phyloP scores from a whole-genome alignment of 2,113 vertebrate genomes.

The Oxygymnocypris stewartii region DNA sequence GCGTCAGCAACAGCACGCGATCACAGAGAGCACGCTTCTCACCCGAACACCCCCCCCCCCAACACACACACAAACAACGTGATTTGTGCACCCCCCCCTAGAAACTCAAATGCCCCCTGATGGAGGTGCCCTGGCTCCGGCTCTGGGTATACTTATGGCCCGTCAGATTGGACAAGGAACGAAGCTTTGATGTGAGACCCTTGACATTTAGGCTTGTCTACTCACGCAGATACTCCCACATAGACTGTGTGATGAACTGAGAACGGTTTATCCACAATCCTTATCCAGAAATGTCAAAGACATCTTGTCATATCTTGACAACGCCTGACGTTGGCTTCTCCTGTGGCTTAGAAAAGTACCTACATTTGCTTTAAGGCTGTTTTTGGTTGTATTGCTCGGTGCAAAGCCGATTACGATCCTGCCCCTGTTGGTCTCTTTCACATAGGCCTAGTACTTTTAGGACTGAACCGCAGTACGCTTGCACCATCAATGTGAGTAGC shows the following conservation, averaged over 20 bases:
- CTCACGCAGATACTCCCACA: not conserved
- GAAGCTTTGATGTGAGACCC: slow-evolving; percentile 36
- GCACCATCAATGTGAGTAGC: not conserved
- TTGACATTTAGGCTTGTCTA: slow-evolving; percentile 46
- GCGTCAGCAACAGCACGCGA: too few species aligned
- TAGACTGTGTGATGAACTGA: slow-evolving; percentile 23
- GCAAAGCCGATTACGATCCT: not conserved
- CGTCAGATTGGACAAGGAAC: not conserved
- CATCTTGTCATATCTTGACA: slow-evolving; percentile 16
- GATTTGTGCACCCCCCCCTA: too few species aligned
- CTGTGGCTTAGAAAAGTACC: not conserved
- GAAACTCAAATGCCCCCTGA: too few species aligned
- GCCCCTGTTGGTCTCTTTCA: not conserved
- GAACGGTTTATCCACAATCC: not conserved
- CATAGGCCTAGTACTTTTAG: not conserved
- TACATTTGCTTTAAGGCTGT: slow-evolving; percentile 26
- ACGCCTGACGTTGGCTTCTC: not conserved
- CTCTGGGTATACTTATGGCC: not conserved
- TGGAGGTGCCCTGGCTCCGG: too few species aligned
- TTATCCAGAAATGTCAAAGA: slow-evolving; percentile 44
- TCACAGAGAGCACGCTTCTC: too few species aligned
- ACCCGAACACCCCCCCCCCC: too few species aligned
- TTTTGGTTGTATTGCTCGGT: not conserved
- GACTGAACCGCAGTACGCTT: not conserved
- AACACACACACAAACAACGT: too few species aligned